phyloP scores from a whole-genome alignment of 92 coral and sea anemone species.

The Paragorgia papillata region DNA sequence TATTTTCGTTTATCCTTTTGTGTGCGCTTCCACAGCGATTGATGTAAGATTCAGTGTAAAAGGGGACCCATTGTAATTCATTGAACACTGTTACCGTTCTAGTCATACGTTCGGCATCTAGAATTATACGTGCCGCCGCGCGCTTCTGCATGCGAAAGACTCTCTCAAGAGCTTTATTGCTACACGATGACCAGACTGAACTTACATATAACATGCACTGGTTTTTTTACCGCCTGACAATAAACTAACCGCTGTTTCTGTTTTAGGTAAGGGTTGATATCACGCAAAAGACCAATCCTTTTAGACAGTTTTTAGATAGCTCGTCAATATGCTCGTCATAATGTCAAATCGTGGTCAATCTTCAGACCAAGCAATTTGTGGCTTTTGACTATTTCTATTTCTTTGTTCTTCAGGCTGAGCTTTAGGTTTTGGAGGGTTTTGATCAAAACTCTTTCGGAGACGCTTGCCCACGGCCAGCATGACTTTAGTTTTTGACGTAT shows the following conservation, averaged over 20 bases:
- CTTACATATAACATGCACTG: slow-evolving; percentile 20
- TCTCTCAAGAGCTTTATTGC: slow-evolving; percentile 28
- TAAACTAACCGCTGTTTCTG: not conserved
- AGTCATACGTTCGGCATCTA: slow-evolving; percentile 30
- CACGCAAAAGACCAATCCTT: slow-evolving; percentile 35
- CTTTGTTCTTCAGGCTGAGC: slow-evolving; percentile 4
- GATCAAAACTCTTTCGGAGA: slow-evolving; percentile 13
- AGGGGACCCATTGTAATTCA: slow-evolving; percentile 43
- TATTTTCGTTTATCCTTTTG: slow-evolving; percentile 17
- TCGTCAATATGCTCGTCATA: slow-evolving; percentile 34
- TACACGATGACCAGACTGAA: slow-evolving; percentile 45
- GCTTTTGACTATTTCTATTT: slow-evolving; percentile 23
- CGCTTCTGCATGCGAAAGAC: slow-evolving; percentile 43
- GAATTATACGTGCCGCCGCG: slow-evolving; percentile 42
- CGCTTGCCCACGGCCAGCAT: slow-evolving; percentile 39
- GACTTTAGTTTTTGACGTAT: slow-evolving; percentile 28
- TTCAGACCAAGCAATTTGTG: slow-evolving; percentile 20
- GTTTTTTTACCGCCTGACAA: not conserved
- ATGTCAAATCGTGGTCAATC: slow-evolving; percentile 15
- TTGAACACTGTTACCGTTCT: slow-evolving; percentile 21
- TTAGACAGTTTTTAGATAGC: slow-evolving; percentile 38
- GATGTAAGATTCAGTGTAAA: slow-evolving; percentile 41
- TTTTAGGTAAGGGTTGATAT: slow-evolving; percentile 25
- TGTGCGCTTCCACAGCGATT: slow-evolving; percentile 10
- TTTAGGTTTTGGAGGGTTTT: slow-evolving; percentile 9